Evolutionary conservation across 1,140 invertebrate genomes (phyloP).

Genomic region (Harlomillsia oculata): DNA sequence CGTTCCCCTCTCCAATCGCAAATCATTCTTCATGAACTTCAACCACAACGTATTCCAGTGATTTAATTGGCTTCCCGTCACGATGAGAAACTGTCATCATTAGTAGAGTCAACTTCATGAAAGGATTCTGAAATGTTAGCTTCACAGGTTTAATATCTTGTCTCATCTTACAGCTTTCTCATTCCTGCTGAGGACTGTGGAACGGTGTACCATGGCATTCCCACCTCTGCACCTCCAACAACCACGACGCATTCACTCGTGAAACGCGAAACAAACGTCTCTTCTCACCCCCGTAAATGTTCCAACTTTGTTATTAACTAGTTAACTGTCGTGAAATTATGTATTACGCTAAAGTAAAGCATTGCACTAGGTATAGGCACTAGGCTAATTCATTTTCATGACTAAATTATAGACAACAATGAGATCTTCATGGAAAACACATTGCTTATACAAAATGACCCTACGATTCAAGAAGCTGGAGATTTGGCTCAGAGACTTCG

Average conservation of each 20-base stretch:
- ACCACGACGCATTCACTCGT: background rate
- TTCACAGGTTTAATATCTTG: no score
- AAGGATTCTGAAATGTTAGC: no score
- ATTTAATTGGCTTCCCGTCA: background rate
- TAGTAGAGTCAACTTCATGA: no score
- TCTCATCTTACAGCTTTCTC: constrained; percentile 20
- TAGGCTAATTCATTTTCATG: no score
- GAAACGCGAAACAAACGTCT: background rate
- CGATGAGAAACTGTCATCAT: background rate
- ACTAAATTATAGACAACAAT: background rate
- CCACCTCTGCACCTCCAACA: background rate
- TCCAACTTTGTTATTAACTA: background rate
- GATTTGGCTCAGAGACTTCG: constrained; percentile 37
- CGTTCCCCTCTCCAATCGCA: no score
- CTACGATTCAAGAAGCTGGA: constrained; percentile 37
- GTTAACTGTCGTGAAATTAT: background rate
- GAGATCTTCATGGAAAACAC: constrained; percentile 39
- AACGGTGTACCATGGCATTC: constrained; percentile 15
- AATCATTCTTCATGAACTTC: no score
- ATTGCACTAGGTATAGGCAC: background rate
- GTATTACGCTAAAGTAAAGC: background rate
- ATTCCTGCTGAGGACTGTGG: constrained; percentile 29
- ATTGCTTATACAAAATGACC: constrained; percentile 38
- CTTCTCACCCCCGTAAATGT: no score
- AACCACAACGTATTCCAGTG: background rate